phyloP scores from a whole-genome alignment of 2,797 vertebrate genomes.

The Cryptoblepharus egeriae region DNA sequence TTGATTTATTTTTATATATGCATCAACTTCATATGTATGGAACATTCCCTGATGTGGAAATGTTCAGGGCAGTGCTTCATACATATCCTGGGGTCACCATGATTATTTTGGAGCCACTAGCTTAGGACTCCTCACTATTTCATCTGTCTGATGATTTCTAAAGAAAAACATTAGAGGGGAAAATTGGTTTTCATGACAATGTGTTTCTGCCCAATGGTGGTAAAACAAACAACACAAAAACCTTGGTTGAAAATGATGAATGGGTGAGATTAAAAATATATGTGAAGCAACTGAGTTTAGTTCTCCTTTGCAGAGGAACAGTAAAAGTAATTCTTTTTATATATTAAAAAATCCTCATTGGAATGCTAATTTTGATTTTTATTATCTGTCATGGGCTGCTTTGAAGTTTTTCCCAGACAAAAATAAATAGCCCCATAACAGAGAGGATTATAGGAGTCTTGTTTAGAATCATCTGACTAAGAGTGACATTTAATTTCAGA shows the following conservation, averaged over 20 bases:
- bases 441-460: constrained; percentile 83
- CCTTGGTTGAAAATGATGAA: constrained; percentile 38
- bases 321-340: constrained; percentile 77
- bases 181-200: neutral
- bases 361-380: constrained; percentile 86
- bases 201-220: constrained; percentile 26
- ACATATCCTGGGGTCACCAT: neutral
- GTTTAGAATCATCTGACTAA: constrained; percentile 82
- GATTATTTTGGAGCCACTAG: neutral
- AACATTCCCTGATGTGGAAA: neutral
- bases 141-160: neutral
- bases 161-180: constrained; percentile 1
- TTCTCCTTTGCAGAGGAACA: constrained; percentile 70
- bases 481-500: constrained; percentile 83
- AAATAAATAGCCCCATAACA: constrained; percentile 85
- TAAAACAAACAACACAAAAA: constrained; percentile 33
- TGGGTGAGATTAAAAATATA: constrained; percentile 23
- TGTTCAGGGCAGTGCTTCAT: neutral
- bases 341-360: constrained; percentile 78
- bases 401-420: constrained; percentile 86
- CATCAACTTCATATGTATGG: neutral
- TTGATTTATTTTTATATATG: too few relatives aligned
- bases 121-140: neutral
- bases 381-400: constrained; percentile 83
- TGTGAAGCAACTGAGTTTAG: constrained; percentile 53